phyloP scores from a whole-genome alignment of 2,797 vertebrate genomes.

The Clarias platycephalus region DNA sequence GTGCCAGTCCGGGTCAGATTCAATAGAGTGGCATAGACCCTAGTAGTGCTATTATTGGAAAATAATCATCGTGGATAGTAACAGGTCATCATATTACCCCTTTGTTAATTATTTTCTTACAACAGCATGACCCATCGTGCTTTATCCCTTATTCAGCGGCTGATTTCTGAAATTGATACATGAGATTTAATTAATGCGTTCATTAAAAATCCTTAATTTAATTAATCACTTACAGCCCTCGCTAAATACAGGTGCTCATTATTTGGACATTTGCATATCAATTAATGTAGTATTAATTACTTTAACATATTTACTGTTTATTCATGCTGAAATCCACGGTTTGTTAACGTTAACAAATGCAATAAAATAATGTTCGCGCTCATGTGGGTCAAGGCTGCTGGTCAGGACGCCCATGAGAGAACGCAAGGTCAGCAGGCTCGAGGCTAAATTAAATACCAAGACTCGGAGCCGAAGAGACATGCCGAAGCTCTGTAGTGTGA shows the following conservation, averaged over 20 bases:
- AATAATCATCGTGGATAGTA: background rate
- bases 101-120: background rate
- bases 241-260: background rate
- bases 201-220: no score
- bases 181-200: background rate
- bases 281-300: background rate
- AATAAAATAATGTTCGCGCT: background rate
- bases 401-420: slow-evolving; percentile 30
- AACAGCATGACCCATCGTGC: background rate
- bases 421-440: slow-evolving; percentile 36
- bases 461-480: background rate
- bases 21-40: background rate
- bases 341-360: background rate
- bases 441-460: slow-evolving; percentile 39
- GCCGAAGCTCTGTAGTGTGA: background rate
- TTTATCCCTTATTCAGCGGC: slow-evolving; percentile 3
- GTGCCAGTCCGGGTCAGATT: no score
- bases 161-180: background rate
- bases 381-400: slow-evolving; percentile 41
- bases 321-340: background rate
- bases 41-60: background rate
- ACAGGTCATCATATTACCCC: background rate
- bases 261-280: background rate
- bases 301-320: background rate
- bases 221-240: background rate